Conservation (phyloP, 2,113 vertebrate genomes). For the Nerophis ophidion region DNA sequence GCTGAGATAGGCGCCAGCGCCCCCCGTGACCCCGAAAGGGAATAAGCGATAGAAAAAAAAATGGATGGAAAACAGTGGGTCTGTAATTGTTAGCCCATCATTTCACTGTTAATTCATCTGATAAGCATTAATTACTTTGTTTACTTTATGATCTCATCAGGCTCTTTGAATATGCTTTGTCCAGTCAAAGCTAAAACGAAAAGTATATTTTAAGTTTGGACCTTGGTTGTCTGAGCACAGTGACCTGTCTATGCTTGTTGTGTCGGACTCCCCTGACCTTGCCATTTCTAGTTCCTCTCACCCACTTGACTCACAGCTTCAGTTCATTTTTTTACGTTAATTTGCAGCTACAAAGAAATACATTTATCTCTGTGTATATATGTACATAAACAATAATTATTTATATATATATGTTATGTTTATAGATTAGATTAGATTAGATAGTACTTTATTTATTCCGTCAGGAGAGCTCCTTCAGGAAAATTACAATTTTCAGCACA, state of each 20-base stretch:
- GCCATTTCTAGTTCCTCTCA: constrained; percentile 8
- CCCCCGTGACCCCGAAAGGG: too few relatives aligned
- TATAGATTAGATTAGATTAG: too few relatives aligned
- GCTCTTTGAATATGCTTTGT: not conserved
- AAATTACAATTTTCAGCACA: too few relatives aligned
- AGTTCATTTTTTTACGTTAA: not conserved
- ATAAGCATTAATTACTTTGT: not conserved
- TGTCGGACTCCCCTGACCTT: constrained; percentile 14
- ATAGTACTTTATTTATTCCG: too few relatives aligned
- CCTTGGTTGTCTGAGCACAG: constrained; percentile 1
- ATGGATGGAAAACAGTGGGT: too few relatives aligned
- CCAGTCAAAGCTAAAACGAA: not conserved
- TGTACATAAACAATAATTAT: too few relatives aligned
- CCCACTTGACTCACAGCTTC: constrained; percentile 4
- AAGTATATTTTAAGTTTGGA: constrained; percentile 6
- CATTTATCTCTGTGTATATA: too few relatives aligned
- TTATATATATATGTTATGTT: too few relatives aligned
- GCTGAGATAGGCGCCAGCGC: too few relatives aligned
- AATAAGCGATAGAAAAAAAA: too few relatives aligned
- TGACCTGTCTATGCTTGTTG: constrained; percentile 23
- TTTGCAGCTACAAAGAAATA: too few relatives aligned
- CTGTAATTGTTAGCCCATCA: not conserved
- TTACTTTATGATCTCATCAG: not conserved
- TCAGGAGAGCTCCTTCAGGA: too few relatives aligned
- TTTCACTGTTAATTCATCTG: not conserved